Percentiles rank a stretch among this genome's conserved stretches.
Evolutionary conservation across 2,113 vertebrate genomes (phyloP).

Genomic region (Antigone vipio): DNA sequence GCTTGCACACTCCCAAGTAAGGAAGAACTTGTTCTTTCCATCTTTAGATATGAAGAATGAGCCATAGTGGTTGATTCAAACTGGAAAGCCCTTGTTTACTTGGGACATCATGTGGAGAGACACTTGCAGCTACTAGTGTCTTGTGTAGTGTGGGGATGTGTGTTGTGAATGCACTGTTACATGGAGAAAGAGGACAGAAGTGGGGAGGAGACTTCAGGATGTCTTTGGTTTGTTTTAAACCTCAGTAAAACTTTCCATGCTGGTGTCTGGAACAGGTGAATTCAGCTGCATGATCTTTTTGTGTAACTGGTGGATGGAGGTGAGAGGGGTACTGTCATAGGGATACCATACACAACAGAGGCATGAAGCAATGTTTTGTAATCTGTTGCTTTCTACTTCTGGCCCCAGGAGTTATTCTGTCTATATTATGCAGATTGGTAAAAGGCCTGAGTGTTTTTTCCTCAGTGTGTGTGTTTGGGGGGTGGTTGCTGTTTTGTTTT

Average conservation of each 20-base stretch:
- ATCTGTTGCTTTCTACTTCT: not conserved
- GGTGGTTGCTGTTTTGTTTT: not conserved
- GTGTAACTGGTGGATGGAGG: no score
- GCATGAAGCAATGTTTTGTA: not conserved
- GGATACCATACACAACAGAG: not conserved
- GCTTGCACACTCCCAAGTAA: not conserved
- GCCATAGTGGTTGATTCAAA: not conserved
- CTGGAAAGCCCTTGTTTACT: not conserved
- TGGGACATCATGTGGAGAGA: not conserved
- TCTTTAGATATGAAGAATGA: not conserved
- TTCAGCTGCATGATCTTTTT: not conserved
- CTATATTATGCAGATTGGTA: not conserved
- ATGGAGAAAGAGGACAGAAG: not conserved
- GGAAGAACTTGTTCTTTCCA: not conserved
- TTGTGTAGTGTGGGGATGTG: not conserved
- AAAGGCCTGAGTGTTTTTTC: not conserved
- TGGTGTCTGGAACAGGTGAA: not conserved
- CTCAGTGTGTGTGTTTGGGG: not conserved
- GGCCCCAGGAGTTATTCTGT: not conserved
- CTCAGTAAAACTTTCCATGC: not conserved
- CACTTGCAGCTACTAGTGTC: not conserved
- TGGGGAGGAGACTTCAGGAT: not conserved
- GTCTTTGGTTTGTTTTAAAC: not conserved
- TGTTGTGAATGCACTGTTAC: not conserved
- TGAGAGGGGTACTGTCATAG: not conserved